These are phyloP conservation scores for Apodemus speciosus DNA, from an alignment of 2,113 vertebrate species.

Conservation along the genomic window DNA sequence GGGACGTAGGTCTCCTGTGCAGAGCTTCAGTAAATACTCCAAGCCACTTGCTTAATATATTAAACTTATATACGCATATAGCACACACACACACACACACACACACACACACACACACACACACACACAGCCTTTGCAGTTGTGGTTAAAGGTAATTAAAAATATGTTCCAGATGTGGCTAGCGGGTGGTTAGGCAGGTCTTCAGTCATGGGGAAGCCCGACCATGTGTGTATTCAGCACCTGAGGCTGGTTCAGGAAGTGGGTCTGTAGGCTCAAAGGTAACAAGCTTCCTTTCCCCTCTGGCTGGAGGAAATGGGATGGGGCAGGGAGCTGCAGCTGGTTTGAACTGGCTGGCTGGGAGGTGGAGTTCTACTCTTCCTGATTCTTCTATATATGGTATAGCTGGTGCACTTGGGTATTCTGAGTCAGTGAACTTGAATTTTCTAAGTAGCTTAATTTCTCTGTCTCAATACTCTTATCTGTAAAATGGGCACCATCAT, in stretches of 20 bases:
- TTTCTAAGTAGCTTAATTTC: not conserved
- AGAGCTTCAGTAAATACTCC: conserved; percentile 9
- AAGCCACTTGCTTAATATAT: conserved; percentile 45
- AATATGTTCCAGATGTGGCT: conserved; percentile 81
- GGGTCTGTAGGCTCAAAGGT: conserved; percentile 74
- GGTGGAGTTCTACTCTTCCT: not conserved
- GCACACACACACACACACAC: not conserved
- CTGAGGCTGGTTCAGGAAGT: conserved; percentile 81
- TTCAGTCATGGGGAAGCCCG: conserved; percentile 65
- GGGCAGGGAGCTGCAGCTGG: not conserved
- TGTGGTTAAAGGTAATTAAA: conserved; percentile 78
- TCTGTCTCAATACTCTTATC: not conserved
- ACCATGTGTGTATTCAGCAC: conserved; percentile 74
- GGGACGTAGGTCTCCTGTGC: not conserved
- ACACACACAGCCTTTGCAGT: conserved; percentile 45
- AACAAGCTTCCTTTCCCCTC: conserved; percentile 78
- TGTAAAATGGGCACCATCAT: not conserved
- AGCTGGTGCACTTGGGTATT: not conserved
- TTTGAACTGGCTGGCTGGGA: not conserved
- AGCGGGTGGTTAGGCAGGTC: conserved; percentile 46
- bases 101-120: not conserved
- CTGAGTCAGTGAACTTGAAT: not conserved
- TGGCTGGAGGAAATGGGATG: conserved; percentile 77
- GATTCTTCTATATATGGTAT: not conserved
- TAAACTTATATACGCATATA: not conserved